Base-by-base conservation (phyloP, 1,140 invertebrate species). In the Oncopeltus fasciatus region DNA sequence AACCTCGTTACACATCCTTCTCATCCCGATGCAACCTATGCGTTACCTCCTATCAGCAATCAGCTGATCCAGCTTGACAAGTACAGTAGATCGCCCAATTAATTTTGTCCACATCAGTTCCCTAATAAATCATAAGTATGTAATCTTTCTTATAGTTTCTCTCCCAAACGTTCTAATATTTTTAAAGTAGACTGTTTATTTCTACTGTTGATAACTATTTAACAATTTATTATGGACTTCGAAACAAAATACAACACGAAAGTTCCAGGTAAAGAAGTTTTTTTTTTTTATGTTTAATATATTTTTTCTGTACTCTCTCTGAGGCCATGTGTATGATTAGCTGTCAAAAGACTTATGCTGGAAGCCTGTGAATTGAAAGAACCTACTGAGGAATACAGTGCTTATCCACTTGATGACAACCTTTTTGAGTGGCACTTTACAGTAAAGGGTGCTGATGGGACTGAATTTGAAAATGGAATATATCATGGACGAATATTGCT, bases 341-440 rank as follows among this genome's bases (percentile, higher is more conserved):
- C 91, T 75, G 94, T 97, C 1, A 95, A 96, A 75, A 79, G 94
- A 60, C 76, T 98, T 65, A 92, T 97, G 88, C 79, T 87, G 70
- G 94, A 98, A 76, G 92, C 94, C 0, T 77, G 83, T 66, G 94
- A 98, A 73, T 73, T 94, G 49, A 79, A 81, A 31, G 81, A 89
- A 64, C 81, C 92, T 18, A 94, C 91, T 16, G 89, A 93, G 70
- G 88, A 95, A 72, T 96, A 93, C 73, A 87, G 78, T 76, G 93
- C 92, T 21, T 84, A 84, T 68, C 94, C 94, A 26, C 73, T 97
- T 18, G 92, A 97, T 73, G 92, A 96, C 69, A 97, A 97, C 76
- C 74, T 98, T 27, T 98, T 97, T 76, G 94, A 98, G 73, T 97
- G 95, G 95, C 95, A 98, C 76, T 98, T 97, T 73, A 97, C 94